A percentile compares a stretch with the other conserved stretches of the same genome.
Evolutionary conservation across 2,113 vertebrate genomes (phyloP).

Genomic region (Machaerirhynchus nigripectus): DNA sequence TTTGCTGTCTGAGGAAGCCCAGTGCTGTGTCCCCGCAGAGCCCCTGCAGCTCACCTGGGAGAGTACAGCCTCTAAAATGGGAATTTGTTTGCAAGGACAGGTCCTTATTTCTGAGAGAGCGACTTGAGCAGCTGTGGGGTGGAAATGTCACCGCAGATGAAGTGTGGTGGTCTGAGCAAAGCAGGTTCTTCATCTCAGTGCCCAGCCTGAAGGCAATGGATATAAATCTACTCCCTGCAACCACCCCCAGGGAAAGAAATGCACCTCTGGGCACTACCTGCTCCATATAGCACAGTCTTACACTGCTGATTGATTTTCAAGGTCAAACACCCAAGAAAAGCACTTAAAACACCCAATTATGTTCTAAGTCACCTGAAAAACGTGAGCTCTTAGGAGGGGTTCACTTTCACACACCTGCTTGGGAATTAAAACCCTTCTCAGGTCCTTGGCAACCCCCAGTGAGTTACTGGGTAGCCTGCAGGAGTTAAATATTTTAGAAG

Average conservation of each 20-base stretch:
- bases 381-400: rapidly evolving
- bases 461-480: not conserved
- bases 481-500: constrained; percentile 9
- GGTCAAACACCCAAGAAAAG: not conserved
- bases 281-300: rapidly evolving
- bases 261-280: rapidly evolving
- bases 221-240: not conserved
- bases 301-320: not conserved
- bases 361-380: not conserved
- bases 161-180: not conserved
- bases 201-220: not conserved
- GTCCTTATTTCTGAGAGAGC: not conserved
- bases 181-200: not conserved
- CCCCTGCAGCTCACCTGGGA: not conserved
- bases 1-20: not conserved
- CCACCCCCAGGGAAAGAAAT: not conserved
- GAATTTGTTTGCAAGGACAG: not conserved
- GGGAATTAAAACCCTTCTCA: not conserved
- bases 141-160: not conserved
- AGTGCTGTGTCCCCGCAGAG: not conserved
- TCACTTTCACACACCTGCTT: not conserved
- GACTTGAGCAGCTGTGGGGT: not conserved
- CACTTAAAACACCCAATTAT: not conserved
- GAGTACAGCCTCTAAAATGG: not conserved
- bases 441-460: not conserved